Base-by-base conservation (phyloP, 2,797 vertebrate genomes). In the Sebastes cheni region DNA sequence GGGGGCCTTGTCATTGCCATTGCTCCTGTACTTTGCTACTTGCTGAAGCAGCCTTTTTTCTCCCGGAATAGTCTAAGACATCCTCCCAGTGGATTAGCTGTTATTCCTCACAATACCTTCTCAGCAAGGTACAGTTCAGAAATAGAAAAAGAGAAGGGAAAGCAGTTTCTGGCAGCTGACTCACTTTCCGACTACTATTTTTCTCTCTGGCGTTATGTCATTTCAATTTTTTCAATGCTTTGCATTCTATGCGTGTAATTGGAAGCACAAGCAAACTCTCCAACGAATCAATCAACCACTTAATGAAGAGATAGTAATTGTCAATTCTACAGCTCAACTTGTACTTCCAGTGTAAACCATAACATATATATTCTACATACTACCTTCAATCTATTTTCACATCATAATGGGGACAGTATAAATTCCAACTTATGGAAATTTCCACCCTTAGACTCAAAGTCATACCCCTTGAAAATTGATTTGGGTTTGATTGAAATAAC, bases 21-120 rank as follows among this genome's bases (percentile, higher is more conserved):
- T 91, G 90, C 88, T 89, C 83, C 77, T 80, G 81, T 89, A 89
- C 88, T 90, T 84, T 89, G 88, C 79, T 85, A 87, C 93, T 92
- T 94, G 94, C 95, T 95, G 93, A 95, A 87, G 86, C 91, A 93
- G 95, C 91, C 75, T 61, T 92, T 93, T 88, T 86, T 27, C 36
- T 67, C 75, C 71, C 12, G 23, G 61, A 91, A 88, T 80, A 92
- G 91, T 91, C 88, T 58, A 32, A 90, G 89, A 92, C 90, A 89
- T 88, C 86, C 79, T 89, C 86, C 91, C 86, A 86, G 76, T 94
- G 92, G 91, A 93, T 93, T 92, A 87, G 85, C 79, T n/a, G 62
- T 77, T 91, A 66, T 81, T 89, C 79, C 81, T 83, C 64, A 50
- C 82, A 85, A 86, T 80, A 79, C 69, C 67, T 80, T 85, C 82